Base-by-base conservation (phyloP, 2,113 vertebrate genomes). In the Hypomesus transpacificus region DNA sequence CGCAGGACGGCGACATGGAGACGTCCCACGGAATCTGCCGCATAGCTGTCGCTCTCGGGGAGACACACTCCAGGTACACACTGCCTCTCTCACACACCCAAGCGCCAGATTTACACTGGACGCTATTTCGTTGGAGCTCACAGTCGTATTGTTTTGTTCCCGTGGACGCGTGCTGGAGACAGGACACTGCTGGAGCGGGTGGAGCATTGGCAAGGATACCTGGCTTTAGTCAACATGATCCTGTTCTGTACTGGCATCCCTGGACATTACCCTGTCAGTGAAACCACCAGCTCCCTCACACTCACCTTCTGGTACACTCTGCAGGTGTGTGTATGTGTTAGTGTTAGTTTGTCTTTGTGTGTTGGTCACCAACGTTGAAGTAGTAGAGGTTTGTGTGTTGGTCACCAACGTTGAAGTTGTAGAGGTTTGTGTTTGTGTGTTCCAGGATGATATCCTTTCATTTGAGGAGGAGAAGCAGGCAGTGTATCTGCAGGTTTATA, bases 291-390 rank as follows among this genome's bases (percentile, higher is more conserved):
- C 80, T 97, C 96, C 70, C 93, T 98, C 69, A 99, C 97, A 0
- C 95, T 98, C 77, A 98, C 96, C 57, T 99, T 99, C 92, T 99
- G 96, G 96, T 99, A 98, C 88, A 97, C 95, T 0, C 85, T 98
- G 74, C 97, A 99, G 94, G 96, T 95, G 61, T 56, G 51, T 52
- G 1, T n/a, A n/a, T n/a, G 28, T 39, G 26, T 64, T 39, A 64
- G 21, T 31, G 34, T 46, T 11, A 46, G 39, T 46, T 16, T 17
- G n/a, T 16, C 14, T 61, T 61, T 16, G 17, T 65, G 63, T 26
- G 39, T 65, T 53, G 26, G 26, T 28, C 60, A 54, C 14, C 52
- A 54, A 3, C 7, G 16, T 54, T 17, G 16, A 54, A 54, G 52
- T 53, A 9, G 9, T 53, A 53, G 7, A 46, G 17, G 50, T 21